Percentiles rank a stretch among this genome's conserved stretches.
These are phyloP conservation scores for Lates calcarifer DNA, from an alignment of 2,113 vertebrate species.

Conservation along the genomic window DNA sequence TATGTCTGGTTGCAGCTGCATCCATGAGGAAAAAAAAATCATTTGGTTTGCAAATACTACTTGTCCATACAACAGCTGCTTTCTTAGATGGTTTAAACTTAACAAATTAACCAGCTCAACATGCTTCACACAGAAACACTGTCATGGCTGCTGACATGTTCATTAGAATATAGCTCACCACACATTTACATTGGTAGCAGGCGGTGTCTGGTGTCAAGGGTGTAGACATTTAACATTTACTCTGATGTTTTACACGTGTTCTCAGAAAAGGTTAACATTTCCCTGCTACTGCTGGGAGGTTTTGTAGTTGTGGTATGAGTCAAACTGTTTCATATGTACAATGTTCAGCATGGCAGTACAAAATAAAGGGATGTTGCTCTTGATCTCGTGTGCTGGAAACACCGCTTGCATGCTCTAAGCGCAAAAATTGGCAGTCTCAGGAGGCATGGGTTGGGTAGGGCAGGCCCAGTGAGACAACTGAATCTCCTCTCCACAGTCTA, in stretches of 20 bases:
- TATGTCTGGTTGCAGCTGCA: background rate
- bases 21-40: rapidly evolving
- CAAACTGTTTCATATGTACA: background rate
- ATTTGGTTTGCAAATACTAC: constrained; percentile 27
- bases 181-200: background rate
- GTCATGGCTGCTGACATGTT: background rate
- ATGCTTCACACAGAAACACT: constrained; percentile 28
- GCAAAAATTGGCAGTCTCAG: background rate
- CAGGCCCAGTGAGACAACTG: background rate
- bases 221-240: background rate
- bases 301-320: background rate
- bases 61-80: background rate
- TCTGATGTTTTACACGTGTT: background rate
- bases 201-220: background rate
- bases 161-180: constrained; percentile 19
- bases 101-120: constrained; percentile 28
- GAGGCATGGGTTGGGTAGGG: background rate
- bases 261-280: background rate
- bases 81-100: background rate
- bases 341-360: too few relatives aligned
- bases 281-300: background rate
- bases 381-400: background rate
- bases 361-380: background rate
- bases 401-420: background rate
- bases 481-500: background rate